Evolutionary conservation across 2,113 vertebrate species (phyloP).

Genomic region (Macquaria australasica): DNA sequence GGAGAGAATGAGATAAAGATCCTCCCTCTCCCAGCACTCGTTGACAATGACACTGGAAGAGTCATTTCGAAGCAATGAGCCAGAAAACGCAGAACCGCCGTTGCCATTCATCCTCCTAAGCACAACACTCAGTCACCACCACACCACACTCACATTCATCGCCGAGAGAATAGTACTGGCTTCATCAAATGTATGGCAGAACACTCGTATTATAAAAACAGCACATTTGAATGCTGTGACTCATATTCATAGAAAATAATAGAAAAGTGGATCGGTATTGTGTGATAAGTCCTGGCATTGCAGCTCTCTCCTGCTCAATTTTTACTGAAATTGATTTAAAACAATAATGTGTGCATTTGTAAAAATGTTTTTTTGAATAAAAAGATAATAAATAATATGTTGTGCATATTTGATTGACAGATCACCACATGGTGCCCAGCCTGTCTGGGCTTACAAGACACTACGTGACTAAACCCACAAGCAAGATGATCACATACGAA

Average conservation of each 20-base stretch:
- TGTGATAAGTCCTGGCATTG: background rate
- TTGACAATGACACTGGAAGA: conserved; percentile 79
- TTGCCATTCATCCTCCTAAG: conserved; percentile 77
- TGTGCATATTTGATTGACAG: background rate
- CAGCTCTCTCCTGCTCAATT: background rate
- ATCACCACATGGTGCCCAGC: background rate
- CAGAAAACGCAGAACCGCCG: conserved; percentile 73
- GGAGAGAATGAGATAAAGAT: conserved; percentile 69
- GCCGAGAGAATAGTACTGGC: conserved; percentile 25
- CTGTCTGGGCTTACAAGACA: background rate
- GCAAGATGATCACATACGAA: background rate
- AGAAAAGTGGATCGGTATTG: conserved; percentile 12
- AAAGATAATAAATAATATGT: background rate
- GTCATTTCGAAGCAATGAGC: conserved; percentile 81
- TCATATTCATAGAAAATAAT: conserved; percentile 38
- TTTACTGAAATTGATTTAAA: background rate
- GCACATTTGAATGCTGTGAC: conserved; percentile 32
- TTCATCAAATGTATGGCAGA: conserved; percentile 44
- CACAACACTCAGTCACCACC: conserved; percentile 64
- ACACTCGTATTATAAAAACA: conserved; percentile 52
- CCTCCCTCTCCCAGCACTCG: conserved; percentile 56
- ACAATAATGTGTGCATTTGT: background rate
- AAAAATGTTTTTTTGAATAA: background rate
- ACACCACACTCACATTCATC: conserved; percentile 61
- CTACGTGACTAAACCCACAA: background rate